Percentiles rank a stretch among this genome's conserved stretches.
Evolutionary conservation across 2,888 invertebrate species (phyloP).

Genomic region (Drosophila cognata): DNA sequence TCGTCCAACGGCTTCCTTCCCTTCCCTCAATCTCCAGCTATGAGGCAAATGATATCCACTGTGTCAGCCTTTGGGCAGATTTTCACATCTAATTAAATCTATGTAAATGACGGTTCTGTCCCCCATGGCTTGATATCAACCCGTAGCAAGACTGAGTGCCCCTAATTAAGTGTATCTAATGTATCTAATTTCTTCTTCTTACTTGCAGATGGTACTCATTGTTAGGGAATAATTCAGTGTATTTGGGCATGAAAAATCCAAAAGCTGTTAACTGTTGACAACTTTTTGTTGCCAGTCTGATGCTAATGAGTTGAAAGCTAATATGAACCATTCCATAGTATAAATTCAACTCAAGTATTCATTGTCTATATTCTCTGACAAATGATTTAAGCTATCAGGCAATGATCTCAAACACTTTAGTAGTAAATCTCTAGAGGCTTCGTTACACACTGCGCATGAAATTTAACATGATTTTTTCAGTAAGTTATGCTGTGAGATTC

Average conservation of each 20-base stretch:
- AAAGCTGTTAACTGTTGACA: slow-evolving; percentile 32
- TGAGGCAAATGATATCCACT: slow-evolving; percentile 26
- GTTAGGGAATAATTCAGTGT: neutral
- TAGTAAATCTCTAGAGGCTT: neutral
- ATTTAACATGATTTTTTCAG: neutral
- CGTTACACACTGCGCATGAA: slow-evolving; percentile 1
- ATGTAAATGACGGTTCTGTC: neutral
- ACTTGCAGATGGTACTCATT: slow-evolving; percentile 32
- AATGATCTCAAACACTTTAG: neutral
- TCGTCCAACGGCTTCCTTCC: neutral
- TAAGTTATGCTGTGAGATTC: too few relatives aligned
- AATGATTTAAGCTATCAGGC: neutral
- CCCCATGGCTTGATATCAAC: slow-evolving; percentile 1
- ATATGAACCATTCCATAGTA: slow-evolving; percentile 22
- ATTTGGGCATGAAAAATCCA: neutral
- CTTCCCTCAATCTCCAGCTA: neutral
- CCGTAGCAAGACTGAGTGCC: neutral
- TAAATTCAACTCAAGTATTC: neutral
- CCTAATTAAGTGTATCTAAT: neutral
- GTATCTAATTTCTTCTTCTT: slow-evolving; percentile 8
- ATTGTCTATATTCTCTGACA: neutral
- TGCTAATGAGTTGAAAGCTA: slow-evolving; percentile 42
- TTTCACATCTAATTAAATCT: slow-evolving; percentile 27
- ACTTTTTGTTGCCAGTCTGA: neutral
- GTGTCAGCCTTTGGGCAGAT: slow-evolving; percentile 9